Evolutionary conservation across 1,140 invertebrate genomes (phyloP), one percentile per base, ranked within the genome.

Genomic region (Calliopsis andreniformis): DNA sequence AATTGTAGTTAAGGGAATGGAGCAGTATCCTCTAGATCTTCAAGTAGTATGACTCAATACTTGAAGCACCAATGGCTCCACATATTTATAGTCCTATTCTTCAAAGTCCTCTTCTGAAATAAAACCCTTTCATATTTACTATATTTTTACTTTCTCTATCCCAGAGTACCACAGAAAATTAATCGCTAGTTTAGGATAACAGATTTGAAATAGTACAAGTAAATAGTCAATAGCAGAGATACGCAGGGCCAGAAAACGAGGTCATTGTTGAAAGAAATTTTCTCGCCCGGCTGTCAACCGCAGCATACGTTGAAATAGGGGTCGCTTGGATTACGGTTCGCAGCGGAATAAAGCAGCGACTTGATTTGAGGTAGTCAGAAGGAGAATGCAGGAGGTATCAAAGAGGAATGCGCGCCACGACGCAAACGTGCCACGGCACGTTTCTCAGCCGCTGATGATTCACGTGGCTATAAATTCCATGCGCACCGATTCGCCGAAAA

Each of bases 391-490:
- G 32, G n/a, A n/a, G 14, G 56, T 39, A 42, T 59, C 32, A 8
- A n/a, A 59, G 32, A 39, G 35, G 35, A 39, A 39, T 39, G 35
- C 35, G 35, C 10, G 35, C 10, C 35, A 39, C 35, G 35, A 39
- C 3, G 3, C 35, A 32, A 20, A 42, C n/a, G 56, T 8, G 30
- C 28, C 14, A 6, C 8, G 55, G 55, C 30, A 35, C 51, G 25
- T 70, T 58, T 47, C 55, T 32, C 28, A 18, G 1, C 55, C 43
- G 45, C 28, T 49, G 45, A 53, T 53, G 69, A 71, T 71, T 71
- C 69, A 71, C 69, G 45, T 20, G 5, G 56, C 45, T 71, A 51
- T 71, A 71, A 71, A 71, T 71, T 63, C 42, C 45, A n/a, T 12
- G 16, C 3, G n/a, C 23, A 23, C 5, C 35, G 63, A 66, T 35